Conservation (phyloP, 2,113 vertebrate genomes). For the Columba livia region DNA sequence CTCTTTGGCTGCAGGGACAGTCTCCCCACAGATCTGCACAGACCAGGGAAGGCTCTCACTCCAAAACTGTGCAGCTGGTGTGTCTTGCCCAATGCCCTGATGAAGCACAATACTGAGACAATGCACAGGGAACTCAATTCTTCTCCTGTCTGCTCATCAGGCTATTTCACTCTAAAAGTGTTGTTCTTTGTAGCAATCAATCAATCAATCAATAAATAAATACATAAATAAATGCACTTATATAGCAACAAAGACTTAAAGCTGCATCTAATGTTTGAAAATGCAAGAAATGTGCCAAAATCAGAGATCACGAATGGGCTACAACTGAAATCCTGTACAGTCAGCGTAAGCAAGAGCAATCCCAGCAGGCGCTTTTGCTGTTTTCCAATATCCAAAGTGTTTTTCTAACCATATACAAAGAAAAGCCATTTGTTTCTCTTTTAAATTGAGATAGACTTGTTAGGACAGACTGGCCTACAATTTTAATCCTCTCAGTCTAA, state of each 20-base stretch:
- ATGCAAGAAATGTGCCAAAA: neutral
- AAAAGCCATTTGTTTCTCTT: constrained; percentile 43
- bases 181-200: neutral
- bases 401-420: constrained; percentile 39
- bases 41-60: neutral
- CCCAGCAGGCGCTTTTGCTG: neutral
- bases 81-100: neutral
- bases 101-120: neutral
- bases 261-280: neutral
- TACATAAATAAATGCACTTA: neutral
- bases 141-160: neutral
- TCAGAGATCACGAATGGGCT: neutral
- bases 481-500: constrained; percentile 39
- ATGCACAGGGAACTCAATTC: neutral
- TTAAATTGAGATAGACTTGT: neutral
- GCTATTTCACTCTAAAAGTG: neutral
- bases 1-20: neutral
- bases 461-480: constrained; percentile 5
- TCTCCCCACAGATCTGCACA: neutral
- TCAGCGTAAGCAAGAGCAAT: neutral
- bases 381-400: neutral
- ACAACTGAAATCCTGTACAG: neutral
- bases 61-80: neutral
- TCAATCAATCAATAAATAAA: neutral
- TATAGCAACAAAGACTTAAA: neutral